A percentile compares a stretch with the other conserved stretches of the same genome.
Evolutionary conservation across 2,797 vertebrate genomes (phyloP).

Genomic region (Sarcoramphus papa): DNA sequence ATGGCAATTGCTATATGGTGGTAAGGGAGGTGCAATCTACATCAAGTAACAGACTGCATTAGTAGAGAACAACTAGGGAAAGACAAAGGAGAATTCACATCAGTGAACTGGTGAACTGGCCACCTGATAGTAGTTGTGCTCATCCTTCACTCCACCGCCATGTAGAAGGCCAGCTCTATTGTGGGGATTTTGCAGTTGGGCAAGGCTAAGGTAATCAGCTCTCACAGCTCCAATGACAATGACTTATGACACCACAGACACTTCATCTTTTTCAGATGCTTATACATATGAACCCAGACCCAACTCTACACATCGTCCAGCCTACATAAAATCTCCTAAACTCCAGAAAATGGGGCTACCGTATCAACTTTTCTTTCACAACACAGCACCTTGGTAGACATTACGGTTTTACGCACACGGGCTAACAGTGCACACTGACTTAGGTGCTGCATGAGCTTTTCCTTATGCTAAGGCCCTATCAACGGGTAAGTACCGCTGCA

Average conservation of each 20-base stretch:
- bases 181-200: not conserved
- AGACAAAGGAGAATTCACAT: not conserved
- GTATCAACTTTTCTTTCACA: not conserved
- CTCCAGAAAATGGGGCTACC: not conserved
- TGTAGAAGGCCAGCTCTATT: fast-evolving
- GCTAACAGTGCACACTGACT: not conserved
- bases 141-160: not conserved
- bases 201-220: not conserved
- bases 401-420: not conserved
- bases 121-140: not conserved
- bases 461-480: not conserved
- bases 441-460: not conserved
- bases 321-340: not conserved
- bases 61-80: not conserved
- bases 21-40: not conserved
- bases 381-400: not conserved
- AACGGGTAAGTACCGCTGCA: not conserved
- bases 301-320: not conserved
- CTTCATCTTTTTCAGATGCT: not conserved
- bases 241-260: not conserved
- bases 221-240: not conserved
- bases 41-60: not conserved
- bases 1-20: fast-evolving
- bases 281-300: not conserved
- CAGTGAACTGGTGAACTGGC: not conserved